Conservation (phyloP, 1,140 invertebrate genomes). For the Tetramorium parvispinum region DNA sequence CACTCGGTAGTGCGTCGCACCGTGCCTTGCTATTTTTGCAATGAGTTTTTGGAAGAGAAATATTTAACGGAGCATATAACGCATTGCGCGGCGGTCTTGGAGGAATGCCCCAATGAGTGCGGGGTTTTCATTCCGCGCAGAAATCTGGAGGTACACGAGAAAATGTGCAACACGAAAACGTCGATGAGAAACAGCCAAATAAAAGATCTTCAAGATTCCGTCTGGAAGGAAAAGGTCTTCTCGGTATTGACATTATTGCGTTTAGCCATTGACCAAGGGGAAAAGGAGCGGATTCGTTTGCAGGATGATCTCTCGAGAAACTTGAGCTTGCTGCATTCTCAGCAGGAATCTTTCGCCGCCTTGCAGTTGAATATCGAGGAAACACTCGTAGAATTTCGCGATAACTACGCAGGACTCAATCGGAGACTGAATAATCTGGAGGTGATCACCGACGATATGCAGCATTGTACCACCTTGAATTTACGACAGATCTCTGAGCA, state of each 20-base stretch:
- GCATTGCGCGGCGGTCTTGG: slow-evolving; percentile 89
- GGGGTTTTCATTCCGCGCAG: slow-evolving; percentile 89
- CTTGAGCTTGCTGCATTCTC: slow-evolving; percentile 42
- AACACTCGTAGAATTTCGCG: slow-evolving; percentile 53
- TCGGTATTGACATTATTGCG: slow-evolving; percentile 74
- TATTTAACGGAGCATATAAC: slow-evolving; percentile 87
- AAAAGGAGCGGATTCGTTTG: slow-evolving; percentile 70
- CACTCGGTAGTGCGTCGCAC: slow-evolving; percentile 46
- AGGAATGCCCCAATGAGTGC: slow-evolving; percentile 89
- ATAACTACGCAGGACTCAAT: slow-evolving; percentile 21
- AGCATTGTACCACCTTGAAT: slow-evolving; percentile 61
- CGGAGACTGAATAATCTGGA: slow-evolving; percentile 68
- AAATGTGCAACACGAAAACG: slow-evolving; percentile 82
- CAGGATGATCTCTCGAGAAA: slow-evolving; percentile 45
- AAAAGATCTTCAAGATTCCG: slow-evolving; percentile 30
- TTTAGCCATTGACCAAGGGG: slow-evolving; percentile 66
- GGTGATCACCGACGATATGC: slow-evolving; percentile 52
- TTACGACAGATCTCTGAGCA: slow-evolving; percentile 69
- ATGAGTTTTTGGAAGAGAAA: slow-evolving; percentile 87
- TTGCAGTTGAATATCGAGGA: slow-evolving; percentile 64
- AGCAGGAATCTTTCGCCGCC: slow-evolving; percentile 59
- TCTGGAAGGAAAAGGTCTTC: slow-evolving; percentile 76
- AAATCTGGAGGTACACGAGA: slow-evolving; percentile 86
- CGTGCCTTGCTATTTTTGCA: slow-evolving; percentile 88
- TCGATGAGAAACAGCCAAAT: slow-evolving; percentile 34